Evolutionary conservation across 2,797 vertebrate genomes (phyloP).

Genomic region (Clarias fuscus): DNA sequence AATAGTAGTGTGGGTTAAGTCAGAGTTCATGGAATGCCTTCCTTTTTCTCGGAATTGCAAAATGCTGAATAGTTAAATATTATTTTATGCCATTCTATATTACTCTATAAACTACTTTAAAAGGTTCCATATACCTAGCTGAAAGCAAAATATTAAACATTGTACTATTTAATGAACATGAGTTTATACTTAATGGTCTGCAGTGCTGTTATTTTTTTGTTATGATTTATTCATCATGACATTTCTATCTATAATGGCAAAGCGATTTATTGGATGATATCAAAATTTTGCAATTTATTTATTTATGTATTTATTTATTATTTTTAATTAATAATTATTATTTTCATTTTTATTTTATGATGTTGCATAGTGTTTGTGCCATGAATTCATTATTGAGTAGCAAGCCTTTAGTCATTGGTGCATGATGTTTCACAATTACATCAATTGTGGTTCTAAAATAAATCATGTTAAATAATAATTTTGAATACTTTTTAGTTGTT

Average conservation of each 20-base stretch:
- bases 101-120: background rate
- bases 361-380: background rate
- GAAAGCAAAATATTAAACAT: background rate
- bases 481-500: background rate
- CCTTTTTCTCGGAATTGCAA: background rate
- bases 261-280: conserved; percentile 6
- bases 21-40: background rate
- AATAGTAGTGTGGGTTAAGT: conserved; percentile 2
- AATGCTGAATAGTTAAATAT: background rate
- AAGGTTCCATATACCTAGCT: background rate
- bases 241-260: background rate
- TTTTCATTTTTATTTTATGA: background rate
- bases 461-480: background rate
- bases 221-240: conserved; percentile 45
- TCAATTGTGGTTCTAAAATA: conserved; percentile 6
- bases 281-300: background rate
- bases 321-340: background rate
- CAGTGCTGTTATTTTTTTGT: background rate
- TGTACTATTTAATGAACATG: background rate
- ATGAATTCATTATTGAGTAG: background rate
- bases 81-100: background rate
- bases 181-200: background rate
- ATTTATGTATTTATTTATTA: too few relatives aligned
- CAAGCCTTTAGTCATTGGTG: conserved; percentile 3
- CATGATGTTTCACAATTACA: background rate